phyloP scores from a whole-genome alignment of 1,140 invertebrate species.

The Drosophila mauritiana region DNA sequence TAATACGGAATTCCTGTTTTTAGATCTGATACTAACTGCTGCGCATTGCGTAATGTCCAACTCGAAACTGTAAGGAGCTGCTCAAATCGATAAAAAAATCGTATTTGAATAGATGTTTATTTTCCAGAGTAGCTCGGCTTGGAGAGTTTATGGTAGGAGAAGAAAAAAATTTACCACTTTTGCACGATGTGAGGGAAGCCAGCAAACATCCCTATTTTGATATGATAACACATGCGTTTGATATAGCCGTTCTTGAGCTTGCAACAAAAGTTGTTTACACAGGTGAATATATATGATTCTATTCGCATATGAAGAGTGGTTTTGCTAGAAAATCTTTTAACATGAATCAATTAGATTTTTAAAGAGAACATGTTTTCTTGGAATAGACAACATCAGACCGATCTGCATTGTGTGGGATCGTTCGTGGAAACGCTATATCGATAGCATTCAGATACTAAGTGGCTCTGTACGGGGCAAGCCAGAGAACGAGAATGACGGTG shows the following conservation, averaged over 20 bases:
- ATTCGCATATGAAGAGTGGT: neutral
- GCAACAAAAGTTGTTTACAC: neutral
- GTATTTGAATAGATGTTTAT: neutral
- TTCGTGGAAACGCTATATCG: neutral
- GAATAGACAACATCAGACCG: slow-evolving; percentile 3
- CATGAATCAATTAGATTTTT: neutral
- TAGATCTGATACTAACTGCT: slow-evolving; percentile 1
- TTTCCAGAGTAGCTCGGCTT: neutral
- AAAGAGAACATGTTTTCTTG: neutral
- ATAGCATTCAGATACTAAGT: neutral
- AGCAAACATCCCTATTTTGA: neutral
- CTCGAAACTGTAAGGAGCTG: neutral
- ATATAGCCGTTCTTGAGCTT: slow-evolving; percentile 9
- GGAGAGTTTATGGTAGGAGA: neutral
- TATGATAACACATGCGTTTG: neutral
- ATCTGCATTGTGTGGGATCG: slow-evolving; percentile 9
- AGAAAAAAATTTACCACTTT: no score
- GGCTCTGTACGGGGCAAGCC: neutral
- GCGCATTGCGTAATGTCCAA: neutral
- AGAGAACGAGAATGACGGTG: neutral
- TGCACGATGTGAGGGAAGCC: neutral
- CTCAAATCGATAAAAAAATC: neutral
- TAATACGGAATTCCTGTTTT: neutral
- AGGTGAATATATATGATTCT: neutral
- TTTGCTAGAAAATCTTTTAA: neutral